phyloP scores from a whole-genome alignment of 1,140 invertebrate species.

The Prorops nasuta region DNA sequence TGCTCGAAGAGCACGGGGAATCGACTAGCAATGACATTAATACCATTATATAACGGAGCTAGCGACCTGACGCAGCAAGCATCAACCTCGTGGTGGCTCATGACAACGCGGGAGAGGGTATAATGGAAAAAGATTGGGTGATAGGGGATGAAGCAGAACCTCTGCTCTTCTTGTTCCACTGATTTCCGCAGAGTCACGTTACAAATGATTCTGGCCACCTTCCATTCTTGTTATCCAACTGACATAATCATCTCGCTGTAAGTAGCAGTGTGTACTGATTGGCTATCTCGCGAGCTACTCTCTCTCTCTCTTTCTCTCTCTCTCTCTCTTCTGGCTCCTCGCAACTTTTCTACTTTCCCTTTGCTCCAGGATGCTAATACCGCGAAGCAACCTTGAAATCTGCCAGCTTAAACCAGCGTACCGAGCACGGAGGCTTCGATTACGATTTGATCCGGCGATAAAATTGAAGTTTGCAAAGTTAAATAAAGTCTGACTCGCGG shows the following conservation, averaged over 20 bases:
- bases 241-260: slow-evolving; percentile 51
- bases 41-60: slow-evolving; percentile 39
- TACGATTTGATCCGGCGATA: no score
- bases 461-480: no score
- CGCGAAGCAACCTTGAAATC: no score
- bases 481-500: no score
- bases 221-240: slow-evolving; percentile 47
- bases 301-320: not conserved
- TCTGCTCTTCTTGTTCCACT: slow-evolving; percentile 30
- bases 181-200: slow-evolving; percentile 51
- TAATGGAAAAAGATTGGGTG: not conserved
- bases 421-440: no score
- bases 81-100: not conserved
- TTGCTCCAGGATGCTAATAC: no score
- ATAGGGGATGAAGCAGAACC: not conserved
- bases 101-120: not conserved
- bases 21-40: slow-evolving; percentile 45
- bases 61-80: slow-evolving; percentile 24
- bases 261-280: no score
- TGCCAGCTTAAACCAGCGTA: no score
- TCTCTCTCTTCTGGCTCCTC: no score
- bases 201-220: slow-evolving; percentile 46
- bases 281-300: no score
- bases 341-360: no score
- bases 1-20: slow-evolving; percentile 32